These are phyloP conservation scores for Dynastes grantii DNA, from an alignment of 2,888 invertebrate species.

Conservation along the genomic window DNA sequence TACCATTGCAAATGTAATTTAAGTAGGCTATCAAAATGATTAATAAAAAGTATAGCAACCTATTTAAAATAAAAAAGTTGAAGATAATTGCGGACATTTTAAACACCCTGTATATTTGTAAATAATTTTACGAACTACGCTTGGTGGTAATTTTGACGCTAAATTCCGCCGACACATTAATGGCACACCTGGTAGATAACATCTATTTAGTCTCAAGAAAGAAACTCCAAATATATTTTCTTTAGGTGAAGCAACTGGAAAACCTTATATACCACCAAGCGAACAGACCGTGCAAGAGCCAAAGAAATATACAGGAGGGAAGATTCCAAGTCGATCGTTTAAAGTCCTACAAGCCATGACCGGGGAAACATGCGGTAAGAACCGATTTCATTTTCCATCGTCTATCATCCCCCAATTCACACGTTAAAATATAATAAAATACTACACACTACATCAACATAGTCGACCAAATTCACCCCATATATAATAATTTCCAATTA, in stretches of 20 bases:
- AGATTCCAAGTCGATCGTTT: conserved; percentile 87
- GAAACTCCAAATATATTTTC: background rate
- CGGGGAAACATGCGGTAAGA: conserved; percentile 78
- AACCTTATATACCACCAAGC: conserved; percentile 75
- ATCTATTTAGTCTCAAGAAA: too few relatives aligned
- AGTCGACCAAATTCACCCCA: conserved; percentile 4
- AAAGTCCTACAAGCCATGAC: conserved; percentile 87
- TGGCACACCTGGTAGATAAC: too few relatives aligned
- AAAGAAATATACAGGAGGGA: conserved; percentile 82
- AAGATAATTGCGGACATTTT: too few relatives aligned
- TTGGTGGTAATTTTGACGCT: too few relatives aligned
- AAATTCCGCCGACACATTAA: too few relatives aligned
- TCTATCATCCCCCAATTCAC: conserved; percentile 18
- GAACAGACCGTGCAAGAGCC: conserved; percentile 80
- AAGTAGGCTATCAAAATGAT: too few relatives aligned
- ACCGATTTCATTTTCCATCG: background rate
- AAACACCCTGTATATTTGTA: too few relatives aligned
- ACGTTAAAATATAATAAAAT: background rate
- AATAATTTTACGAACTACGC: too few relatives aligned
- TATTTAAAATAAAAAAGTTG: too few relatives aligned
- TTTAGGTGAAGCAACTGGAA: conserved; percentile 63
- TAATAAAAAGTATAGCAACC: too few relatives aligned
- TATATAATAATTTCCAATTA: conserved; percentile 18
- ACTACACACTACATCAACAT: conserved; percentile 26
- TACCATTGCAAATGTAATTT: too few relatives aligned